Base-by-base conservation (phyloP, 2,888 invertebrate species). In the Lepidochitona cinerea region DNA sequence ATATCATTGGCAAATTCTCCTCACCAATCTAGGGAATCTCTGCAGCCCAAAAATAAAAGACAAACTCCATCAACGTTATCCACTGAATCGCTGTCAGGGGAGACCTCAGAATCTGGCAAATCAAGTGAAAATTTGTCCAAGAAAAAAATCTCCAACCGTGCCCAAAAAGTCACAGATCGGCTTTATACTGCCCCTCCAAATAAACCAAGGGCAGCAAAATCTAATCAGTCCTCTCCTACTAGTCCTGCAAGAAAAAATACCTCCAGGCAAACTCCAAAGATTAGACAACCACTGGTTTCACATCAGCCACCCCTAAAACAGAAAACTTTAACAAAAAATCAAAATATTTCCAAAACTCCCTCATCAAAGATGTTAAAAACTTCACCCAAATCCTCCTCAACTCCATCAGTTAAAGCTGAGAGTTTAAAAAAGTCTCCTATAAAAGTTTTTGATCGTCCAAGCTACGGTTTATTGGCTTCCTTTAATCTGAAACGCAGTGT, bases 121-220 rank as follows among this genome's bases (percentile, higher is more conserved):
- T 36, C 66, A 23, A 66, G 12, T 14, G 23, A 66, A 14, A 14
- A 2, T 4, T n/a, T 29, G n/a, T 26, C 59, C 26, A 71, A 64
- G 41, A 26, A 64, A 23, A 53, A 53, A 14, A 54, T 71, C 23
- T 37, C 64, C 36, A 1, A 29, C 14, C 18, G 18, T 14, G 71
- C 71, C 12, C 36, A 54, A 23, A 6, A 32, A 29, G 71, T 71
- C 14, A 54, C 71, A 9, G 65, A 65, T 59, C 7, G 71, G 32
- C 37, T 71, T 18, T 71, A 71, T 37, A 32, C 29, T 5, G 33
- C 37, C 7, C 71, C 71, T 1, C 33, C 66, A 14, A 37, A 37
- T n/a, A 37, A 35, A 7, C 66, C 35, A 29, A 18, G 66, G 37
- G 9, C 41, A 41, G n/a, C n/a, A n/a, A n/a, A n/a, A n/a, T n/a